phyloP scores from a whole-genome alignment of 2,797 vertebrate species.

The Natrix natrix region DNA sequence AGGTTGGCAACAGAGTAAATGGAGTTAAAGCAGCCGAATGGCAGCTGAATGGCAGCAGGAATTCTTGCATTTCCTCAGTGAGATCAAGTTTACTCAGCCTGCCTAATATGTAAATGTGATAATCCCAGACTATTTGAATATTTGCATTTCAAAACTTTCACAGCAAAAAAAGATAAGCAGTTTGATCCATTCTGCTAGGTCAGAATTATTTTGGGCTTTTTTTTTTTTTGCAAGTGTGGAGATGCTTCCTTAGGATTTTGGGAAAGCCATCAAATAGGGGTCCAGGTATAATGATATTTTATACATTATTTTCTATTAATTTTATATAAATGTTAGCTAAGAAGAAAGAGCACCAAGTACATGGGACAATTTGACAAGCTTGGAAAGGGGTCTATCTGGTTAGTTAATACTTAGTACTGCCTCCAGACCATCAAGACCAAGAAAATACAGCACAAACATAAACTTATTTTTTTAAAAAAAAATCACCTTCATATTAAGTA shows the following conservation, averaged over 20 bases:
- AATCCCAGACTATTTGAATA: neutral
- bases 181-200: neutral
- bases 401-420: neutral
- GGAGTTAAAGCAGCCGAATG: neutral
- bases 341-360: neutral
- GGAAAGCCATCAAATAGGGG: neutral
- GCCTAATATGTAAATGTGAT: neutral
- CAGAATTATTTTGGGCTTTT: neutral
- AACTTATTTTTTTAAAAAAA: neutral
- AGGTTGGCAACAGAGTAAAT: neutral
- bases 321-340: neutral
- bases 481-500: neutral
- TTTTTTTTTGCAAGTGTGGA: neutral
- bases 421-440: neutral
- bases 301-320: neutral
- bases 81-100: neutral
- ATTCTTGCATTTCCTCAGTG: neutral
- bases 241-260: neutral
- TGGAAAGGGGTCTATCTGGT: neutral
- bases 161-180: neutral
- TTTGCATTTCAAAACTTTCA: neutral
- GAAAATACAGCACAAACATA: neutral
- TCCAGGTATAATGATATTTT: neutral
- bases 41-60: neutral
- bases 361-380: neutral